A percentile compares a stretch with the other conserved stretches of the same genome.
phyloP scores from a whole-genome alignment of 2,888 invertebrate species.

The Drosophila nigricruria region DNA sequence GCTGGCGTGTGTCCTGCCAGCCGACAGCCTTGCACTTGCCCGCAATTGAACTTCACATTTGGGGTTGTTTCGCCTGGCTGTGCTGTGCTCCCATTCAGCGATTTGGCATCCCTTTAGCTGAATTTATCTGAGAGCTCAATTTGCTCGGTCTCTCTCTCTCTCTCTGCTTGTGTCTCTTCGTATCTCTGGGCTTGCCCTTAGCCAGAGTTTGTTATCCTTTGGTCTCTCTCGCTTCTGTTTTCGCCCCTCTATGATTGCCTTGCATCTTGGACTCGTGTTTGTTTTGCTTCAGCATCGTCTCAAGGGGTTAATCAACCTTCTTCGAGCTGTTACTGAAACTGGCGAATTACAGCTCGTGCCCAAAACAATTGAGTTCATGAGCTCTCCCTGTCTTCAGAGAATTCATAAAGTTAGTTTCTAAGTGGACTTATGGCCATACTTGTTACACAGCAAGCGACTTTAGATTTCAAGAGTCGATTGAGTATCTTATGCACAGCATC shows the following conservation, averaged over 20 bases:
- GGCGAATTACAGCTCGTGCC: slow-evolving; percentile 34
- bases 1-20: slow-evolving; percentile 37
- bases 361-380: slow-evolving; percentile 52
- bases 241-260: slow-evolving; percentile 16
- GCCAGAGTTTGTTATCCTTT: slow-evolving; percentile 34
- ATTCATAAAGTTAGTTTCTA: slow-evolving; percentile 38
- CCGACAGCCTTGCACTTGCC: slow-evolving; percentile 71
- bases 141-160: background rate
- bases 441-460: slow-evolving; percentile 28
- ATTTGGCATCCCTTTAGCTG: slow-evolving; percentile 50
- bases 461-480: background rate
- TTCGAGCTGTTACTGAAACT: slow-evolving; percentile 28
- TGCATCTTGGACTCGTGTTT: slow-evolving; percentile 39
- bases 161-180: background rate
- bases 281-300: slow-evolving; percentile 48
- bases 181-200: slow-evolving; percentile 26
- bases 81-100: slow-evolving; percentile 46
- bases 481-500: background rate
- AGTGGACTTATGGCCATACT: slow-evolving; percentile 39
- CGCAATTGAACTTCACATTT: slow-evolving; percentile 70
- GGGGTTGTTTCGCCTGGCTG: slow-evolving; percentile 63
- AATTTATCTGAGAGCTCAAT: slow-evolving; percentile 66
- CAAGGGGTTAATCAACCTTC: slow-evolving; percentile 73
- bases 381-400: slow-evolving; percentile 26
- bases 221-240: background rate